phyloP scores from a whole-genome alignment of 2,113 vertebrate species.

The Gila orcuttii region DNA sequence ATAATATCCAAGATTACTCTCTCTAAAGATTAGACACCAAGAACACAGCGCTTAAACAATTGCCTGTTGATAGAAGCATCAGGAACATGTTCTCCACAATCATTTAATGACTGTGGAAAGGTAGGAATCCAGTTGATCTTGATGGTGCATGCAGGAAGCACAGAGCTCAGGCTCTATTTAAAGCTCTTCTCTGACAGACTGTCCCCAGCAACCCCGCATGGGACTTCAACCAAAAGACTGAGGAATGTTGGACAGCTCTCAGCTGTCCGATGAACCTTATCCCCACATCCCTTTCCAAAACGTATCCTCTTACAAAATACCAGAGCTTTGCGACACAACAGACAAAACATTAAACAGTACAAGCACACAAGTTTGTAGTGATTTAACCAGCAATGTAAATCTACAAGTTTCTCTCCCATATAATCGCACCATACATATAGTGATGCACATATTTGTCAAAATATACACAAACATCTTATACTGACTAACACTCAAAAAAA shows the following conservation, averaged over 20 bases:
- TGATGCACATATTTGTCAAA: background rate
- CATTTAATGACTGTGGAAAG: slow-evolving; percentile 13
- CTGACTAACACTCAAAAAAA: background rate
- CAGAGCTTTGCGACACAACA: background rate
- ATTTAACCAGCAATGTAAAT: background rate
- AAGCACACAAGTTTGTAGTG: background rate
- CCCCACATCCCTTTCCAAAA: slow-evolving; percentile 12
- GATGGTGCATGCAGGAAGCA: slow-evolving; percentile 24
- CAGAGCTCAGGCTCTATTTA: slow-evolving; percentile 45
- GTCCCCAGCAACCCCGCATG: slow-evolving; percentile 16
- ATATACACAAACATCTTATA: background rate
- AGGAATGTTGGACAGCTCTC: slow-evolving; percentile 27
- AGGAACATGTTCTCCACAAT: slow-evolving; percentile 32
- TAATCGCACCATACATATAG: background rate
- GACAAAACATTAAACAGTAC: slow-evolving; percentile 32
- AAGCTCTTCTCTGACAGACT: slow-evolving; percentile 31
- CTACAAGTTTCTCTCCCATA: background rate
- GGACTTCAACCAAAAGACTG: slow-evolving; percentile 19
- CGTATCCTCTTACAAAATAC: slow-evolving; percentile 23
- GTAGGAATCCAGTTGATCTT: slow-evolving; percentile 30
- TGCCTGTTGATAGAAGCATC: slow-evolving; percentile 23
- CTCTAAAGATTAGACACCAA: background rate
- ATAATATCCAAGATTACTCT: background rate
- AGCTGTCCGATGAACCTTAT: slow-evolving; percentile 22
- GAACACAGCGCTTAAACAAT: slow-evolving; percentile 8